A percentile compares a stretch with the other conserved stretches of the same genome.
Conservation (phyloP, 2,797 vertebrate genomes). For the Mustela erminea region DNA sequence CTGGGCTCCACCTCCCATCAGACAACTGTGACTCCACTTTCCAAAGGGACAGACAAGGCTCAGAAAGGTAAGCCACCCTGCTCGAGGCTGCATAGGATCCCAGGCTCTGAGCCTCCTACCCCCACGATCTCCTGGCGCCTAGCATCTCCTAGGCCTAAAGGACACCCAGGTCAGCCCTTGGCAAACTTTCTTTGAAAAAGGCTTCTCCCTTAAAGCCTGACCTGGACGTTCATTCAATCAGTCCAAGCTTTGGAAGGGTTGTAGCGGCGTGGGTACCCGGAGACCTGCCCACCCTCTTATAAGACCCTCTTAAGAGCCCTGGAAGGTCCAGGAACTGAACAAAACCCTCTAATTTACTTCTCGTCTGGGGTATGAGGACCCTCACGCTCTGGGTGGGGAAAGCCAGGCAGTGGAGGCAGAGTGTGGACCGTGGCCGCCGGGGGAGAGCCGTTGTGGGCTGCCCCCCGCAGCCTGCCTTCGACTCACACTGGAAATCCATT, state of each 20-base stretch:
- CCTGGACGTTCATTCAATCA: not conserved
- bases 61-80: not conserved
- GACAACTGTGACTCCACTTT: not conserved
- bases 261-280: not conserved
- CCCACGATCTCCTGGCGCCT: not conserved
- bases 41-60: not conserved
- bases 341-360: not conserved
- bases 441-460: not conserved
- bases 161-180: not conserved
- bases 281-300: not conserved
- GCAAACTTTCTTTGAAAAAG: not conserved
- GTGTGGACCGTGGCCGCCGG: accelerated
- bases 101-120: not conserved
- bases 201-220: not conserved
- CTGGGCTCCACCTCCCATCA: accelerated
- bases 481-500: conserved; percentile 1
- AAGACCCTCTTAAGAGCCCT: not conserved
- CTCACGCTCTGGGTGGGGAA: not conserved
- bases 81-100: not conserved
- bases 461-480: accelerated
- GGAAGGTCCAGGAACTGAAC: accelerated
- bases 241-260: not conserved
- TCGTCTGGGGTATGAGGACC: not conserved
- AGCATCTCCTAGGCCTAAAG: too few species aligned
- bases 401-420: not conserved